A percentile compares a stretch with the other conserved stretches of the same genome.
These are phyloP conservation scores for Mycogona germanica DNA, from an alignment of 2,888 invertebrate genomes.

Conservation along the genomic window DNA sequence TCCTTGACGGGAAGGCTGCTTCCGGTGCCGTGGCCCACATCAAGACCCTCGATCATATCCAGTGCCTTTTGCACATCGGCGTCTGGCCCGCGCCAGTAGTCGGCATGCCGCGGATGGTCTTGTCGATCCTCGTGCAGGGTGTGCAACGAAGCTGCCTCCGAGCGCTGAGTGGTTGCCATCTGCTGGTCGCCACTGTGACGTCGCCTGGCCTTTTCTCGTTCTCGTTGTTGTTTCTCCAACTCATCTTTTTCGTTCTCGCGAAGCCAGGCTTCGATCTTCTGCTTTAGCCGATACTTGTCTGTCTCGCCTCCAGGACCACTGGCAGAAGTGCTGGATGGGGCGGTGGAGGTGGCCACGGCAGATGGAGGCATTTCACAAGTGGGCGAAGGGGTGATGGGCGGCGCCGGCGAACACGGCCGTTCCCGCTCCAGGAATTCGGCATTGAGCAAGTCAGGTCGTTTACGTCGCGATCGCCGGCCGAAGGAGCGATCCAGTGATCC, in stretches of 20 bases:
- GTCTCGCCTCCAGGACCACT: constrained; percentile 15
- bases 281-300: constrained; percentile 36
- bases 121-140: constrained; percentile 18
- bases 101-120: constrained; percentile 18
- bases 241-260: constrained; percentile 70
- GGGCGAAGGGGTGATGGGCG: constrained; percentile 2
- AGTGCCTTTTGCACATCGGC: constrained; percentile 18
- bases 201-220: neutral
- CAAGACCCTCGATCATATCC: constrained; percentile 19
- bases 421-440: constrained; percentile 24
- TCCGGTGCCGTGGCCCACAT: constrained; percentile 49
- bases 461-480: constrained; percentile 62
- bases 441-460: constrained; percentile 54
- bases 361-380: constrained; percentile 2
- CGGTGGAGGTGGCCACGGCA: too few species aligned
- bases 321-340: constrained; percentile 38
- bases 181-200: neutral
- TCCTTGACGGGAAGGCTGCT: constrained; percentile 50
- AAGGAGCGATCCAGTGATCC: constrained; percentile 66
- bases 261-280: constrained; percentile 85
- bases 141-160: constrained; percentile 1
- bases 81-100: constrained; percentile 17
- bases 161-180: neutral
- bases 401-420: constrained; percentile 25
- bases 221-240: constrained; percentile 18